Evolutionary conservation across 2,113 vertebrate species (phyloP), one percentile per base, ranked within the genome.

Genomic region (Stigmatopora nigra): DNA sequence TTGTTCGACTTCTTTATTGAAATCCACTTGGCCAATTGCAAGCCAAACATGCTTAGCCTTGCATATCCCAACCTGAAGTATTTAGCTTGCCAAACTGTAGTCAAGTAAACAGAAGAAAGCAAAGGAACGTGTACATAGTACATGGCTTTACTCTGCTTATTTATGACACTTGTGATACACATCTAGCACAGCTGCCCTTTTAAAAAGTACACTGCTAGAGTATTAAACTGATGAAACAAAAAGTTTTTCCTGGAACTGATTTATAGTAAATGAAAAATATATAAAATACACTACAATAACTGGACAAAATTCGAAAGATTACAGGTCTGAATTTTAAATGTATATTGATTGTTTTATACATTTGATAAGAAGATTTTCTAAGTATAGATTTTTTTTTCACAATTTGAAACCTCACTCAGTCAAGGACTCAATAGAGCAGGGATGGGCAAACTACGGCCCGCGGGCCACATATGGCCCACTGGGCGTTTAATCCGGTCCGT

Each of bases 41-140:
- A 44, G 19, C n/a, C 58, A 7, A 38, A 20, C 58, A 22, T 10
- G 19, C 6, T 45, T 19, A 15, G 12, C 12, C 38, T 22, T 41
- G 38, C 38, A 22, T 19, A 45, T 45, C 41, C 16, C 13, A 22
- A 38, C 36, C 59, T 45, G 5, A 45, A 12, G 20, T n/a, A 5
- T 7, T 9, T 44, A 44, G 19, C 44, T 12, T 22, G 59, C 38
- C 59, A 61, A 5, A 41, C 59, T 44, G 59, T 61, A 22, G 59
- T 61, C 19, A 61, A 45, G 59, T 61, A 61, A 61, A 61, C 59
- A 61, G 41, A 61, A 61, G 12, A 61, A n/a, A 61, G 38, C 41
- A 20, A 20, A 61, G 20, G 59, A 45, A 61, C 12, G 2, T 61
- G 20, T 44, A 19, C 59, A 61, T 61, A 44, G 38, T 45, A 6